phyloP scores from a whole-genome alignment of 1,140 invertebrate species.

The Oedothorax gibbosus region DNA sequence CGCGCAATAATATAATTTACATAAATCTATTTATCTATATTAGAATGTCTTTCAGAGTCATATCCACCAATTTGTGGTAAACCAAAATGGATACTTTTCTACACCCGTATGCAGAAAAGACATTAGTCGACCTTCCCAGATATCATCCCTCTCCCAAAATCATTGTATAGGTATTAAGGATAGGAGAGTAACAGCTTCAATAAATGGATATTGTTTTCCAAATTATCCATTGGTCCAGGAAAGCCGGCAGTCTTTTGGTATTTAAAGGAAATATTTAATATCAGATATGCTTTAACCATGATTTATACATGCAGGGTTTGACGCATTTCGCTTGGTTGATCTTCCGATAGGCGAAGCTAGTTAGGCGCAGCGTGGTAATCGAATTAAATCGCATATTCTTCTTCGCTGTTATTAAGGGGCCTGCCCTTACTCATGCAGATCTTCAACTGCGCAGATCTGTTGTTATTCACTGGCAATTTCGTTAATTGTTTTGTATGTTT shows the following conservation, averaged over 20 bases:
- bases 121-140: constrained; percentile 21
- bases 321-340: constrained; percentile 46
- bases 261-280: constrained; percentile 50
- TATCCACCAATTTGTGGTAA: no score
- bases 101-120: constrained; percentile 17
- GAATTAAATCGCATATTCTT: constrained; percentile 34
- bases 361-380: constrained; percentile 50
- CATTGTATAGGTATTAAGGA: constrained; percentile 45
- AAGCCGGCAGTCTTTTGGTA: constrained; percentile 21
- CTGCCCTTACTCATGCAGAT: constrained; percentile 31
- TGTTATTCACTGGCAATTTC: constrained; percentile 30
- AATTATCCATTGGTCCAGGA: constrained; percentile 13
- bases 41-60: no score
- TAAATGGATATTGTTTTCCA: constrained; percentile 47
- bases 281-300: constrained; percentile 50
- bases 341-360: constrained; percentile 44
- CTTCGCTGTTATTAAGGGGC: constrained; percentile 31
- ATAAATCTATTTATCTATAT: no score
- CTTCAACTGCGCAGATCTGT: constrained; percentile 16
- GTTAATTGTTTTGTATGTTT: constrained; percentile 42
- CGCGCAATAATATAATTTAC: no score
- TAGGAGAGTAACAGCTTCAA: constrained; percentile 33
- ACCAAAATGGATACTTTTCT: no score
- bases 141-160: not conserved
- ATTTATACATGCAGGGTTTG: constrained; percentile 26